phyloP scores from a whole-genome alignment of 2,797 vertebrate species.

The Pachyuromys duprasi region DNA sequence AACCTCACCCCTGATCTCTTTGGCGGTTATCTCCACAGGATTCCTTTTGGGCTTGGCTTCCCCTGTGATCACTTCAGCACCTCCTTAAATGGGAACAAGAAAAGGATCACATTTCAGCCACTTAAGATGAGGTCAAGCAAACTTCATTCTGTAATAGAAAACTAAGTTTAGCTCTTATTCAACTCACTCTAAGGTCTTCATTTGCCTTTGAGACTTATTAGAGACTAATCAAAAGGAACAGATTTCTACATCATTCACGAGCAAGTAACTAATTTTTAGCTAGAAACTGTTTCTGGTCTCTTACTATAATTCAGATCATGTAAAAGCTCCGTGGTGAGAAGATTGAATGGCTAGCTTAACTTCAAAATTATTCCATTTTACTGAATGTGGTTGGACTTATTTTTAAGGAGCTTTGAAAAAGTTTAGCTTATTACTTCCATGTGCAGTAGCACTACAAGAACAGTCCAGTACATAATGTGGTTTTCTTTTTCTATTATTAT shows the following conservation, averaged over 20 bases:
- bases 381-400: neutral
- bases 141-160: neutral
- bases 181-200: conserved; percentile 11
- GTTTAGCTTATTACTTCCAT: neutral
- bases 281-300: conserved; percentile 3
- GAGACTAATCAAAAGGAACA: conserved; percentile 7
- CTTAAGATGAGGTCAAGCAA: conserved; percentile 48
- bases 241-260: conserved; percentile 11
- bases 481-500: neutral
- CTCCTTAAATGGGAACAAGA: conserved; percentile 47
- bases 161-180: neutral
- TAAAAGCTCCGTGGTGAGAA: neutral
- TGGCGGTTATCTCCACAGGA: conserved; percentile 43
- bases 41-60: conserved; percentile 28
- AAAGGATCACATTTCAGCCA: conserved; percentile 56
- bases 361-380: conserved; percentile 55
- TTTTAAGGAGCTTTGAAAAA: neutral
- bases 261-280: neutral
- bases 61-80: conserved; percentile 8
- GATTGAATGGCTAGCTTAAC: conserved; percentile 7
- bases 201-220: conserved; percentile 20
- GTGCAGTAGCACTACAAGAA: neutral
- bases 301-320: neutral
- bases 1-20: conserved; percentile 31
- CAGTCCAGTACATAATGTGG: neutral